Conservation (phyloP, 1,140 invertebrate species). For the Trichonephila inaurata region DNA sequence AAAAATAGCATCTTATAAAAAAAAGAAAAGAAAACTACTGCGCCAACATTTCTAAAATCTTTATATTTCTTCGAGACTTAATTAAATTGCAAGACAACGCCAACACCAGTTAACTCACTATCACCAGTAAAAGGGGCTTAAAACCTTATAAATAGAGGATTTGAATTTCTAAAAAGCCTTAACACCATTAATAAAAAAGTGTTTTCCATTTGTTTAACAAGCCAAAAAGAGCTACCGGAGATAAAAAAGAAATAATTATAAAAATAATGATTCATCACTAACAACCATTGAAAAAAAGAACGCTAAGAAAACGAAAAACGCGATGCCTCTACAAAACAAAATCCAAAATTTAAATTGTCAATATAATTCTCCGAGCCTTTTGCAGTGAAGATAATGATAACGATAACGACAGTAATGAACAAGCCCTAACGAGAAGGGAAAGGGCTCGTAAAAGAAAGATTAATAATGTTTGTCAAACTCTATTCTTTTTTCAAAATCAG, state of each 20-base stretch:
- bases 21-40: too few relatives aligned
- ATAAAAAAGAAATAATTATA: neutral
- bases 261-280: too few relatives aligned
- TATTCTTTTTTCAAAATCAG: neutral
- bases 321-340: too few relatives aligned
- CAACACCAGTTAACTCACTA: neutral
- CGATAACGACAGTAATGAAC: neutral
- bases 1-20: too few relatives aligned
- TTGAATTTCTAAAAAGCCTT: neutral
- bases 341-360: neutral
- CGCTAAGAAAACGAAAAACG: too few relatives aligned
- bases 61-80: too few relatives aligned
- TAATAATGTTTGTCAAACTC: constrained; percentile 15
- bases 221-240: neutral
- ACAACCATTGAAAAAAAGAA: too few relatives aligned
- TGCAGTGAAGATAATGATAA: neutral
- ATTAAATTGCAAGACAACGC: too few relatives aligned
- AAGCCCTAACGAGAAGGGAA: neutral
- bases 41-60: too few relatives aligned
- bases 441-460: neutral
- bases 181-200: neutral
- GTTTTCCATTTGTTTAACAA: neutral
- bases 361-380: neutral
- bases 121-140: neutral
- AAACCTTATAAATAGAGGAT: neutral